phyloP scores from a whole-genome alignment of 2,797 vertebrate species.

The Catamblyrhynchus diadema region DNA sequence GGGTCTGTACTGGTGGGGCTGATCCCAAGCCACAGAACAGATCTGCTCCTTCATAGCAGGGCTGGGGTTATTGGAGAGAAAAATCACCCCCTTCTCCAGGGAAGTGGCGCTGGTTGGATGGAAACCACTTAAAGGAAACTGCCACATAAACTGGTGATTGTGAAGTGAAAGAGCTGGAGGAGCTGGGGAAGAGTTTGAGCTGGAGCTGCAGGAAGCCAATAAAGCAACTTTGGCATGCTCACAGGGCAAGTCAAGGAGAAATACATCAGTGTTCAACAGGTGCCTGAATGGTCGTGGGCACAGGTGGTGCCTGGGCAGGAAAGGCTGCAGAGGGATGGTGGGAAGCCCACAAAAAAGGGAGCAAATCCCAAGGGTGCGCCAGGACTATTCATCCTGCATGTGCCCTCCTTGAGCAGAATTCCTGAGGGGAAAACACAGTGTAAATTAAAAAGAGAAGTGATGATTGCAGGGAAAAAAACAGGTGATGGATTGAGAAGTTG shows the following conservation, averaged over 20 bases:
- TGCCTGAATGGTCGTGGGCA: not conserved
- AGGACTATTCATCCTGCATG: not conserved
- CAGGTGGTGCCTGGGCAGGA: not conserved
- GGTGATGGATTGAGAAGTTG: conserved; percentile 7
- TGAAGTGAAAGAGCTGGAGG: conserved; percentile 6
- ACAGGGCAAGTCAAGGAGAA: not conserved
- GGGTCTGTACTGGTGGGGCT: not conserved
- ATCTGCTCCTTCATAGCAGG: conserved; percentile 43
- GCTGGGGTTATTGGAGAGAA: conserved; percentile 26
- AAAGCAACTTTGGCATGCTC: not conserved
- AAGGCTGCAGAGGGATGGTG: not conserved
- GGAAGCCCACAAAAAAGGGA: not conserved
- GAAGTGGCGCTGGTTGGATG: conserved; percentile 32
- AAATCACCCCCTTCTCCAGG: conserved; percentile 19
- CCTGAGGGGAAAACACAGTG: not conserved
- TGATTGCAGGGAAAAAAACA: not conserved
- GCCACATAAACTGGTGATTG: conserved; percentile 42
- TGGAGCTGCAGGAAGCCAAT: conserved; percentile 27
- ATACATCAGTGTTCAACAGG: not conserved
- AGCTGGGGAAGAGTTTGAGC: conserved; percentile 1
- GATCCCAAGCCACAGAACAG: conserved; percentile 34
- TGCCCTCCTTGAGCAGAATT: not conserved
- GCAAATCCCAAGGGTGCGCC: not conserved
- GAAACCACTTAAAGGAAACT: conserved; percentile 44
- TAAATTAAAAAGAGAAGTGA: conserved; percentile 22